Conservation (phyloP, 2,797 vertebrate species). For the Propithecus perrieri region DNA sequence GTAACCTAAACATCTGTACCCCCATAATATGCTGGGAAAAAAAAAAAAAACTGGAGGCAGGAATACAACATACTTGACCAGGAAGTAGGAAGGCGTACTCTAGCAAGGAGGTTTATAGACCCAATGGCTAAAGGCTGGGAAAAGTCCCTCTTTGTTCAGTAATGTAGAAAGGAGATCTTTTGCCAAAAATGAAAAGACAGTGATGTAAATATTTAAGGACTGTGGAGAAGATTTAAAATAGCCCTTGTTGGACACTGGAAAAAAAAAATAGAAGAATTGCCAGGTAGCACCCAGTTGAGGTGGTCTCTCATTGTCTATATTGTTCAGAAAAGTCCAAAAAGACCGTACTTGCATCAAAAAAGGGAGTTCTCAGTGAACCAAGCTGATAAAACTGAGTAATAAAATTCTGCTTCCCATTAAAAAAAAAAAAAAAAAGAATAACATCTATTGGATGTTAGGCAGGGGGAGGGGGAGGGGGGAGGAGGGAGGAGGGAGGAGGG, state of each 20-base stretch:
- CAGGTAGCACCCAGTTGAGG: too few species aligned
- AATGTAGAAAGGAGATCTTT: not conserved
- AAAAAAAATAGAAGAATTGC: not conserved
- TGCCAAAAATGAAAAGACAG: not conserved
- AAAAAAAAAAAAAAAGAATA: too few species aligned
- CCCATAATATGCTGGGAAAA: too few species aligned
- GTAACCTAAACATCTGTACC: too few species aligned
- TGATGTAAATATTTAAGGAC: not conserved
- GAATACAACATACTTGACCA: not conserved
- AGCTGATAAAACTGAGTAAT: not conserved
- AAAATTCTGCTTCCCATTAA: not conserved
- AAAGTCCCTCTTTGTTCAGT: not conserved
- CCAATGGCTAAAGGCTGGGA: not conserved
- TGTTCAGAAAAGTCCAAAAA: not conserved
- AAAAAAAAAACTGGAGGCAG: not conserved
- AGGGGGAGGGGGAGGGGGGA: too few species aligned
- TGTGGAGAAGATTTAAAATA: not conserved
- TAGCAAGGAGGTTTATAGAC: not conserved
- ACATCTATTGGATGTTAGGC: too few species aligned
- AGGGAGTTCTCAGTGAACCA: not conserved
- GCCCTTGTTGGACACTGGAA: not conserved
- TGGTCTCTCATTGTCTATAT: not conserved
- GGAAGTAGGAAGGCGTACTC: not conserved
- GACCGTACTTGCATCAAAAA: not conserved
- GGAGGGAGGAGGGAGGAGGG: too few species aligned